Base-by-base conservation (phyloP, 2,888 invertebrate species). In the Pyrocoelia pectoralis region DNA sequence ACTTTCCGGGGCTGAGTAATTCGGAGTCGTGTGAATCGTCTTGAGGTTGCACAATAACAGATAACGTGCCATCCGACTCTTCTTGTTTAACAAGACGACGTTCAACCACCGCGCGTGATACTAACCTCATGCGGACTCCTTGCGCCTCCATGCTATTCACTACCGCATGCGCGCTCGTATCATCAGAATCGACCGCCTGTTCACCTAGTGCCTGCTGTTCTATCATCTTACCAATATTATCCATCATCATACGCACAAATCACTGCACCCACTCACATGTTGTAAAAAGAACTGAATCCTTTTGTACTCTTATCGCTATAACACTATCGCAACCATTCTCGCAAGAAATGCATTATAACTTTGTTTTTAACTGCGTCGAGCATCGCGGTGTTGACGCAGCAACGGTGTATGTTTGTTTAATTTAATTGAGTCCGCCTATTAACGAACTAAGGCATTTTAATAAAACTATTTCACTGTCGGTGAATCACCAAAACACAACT, bases 1-100 rank as follows among this genome's bases (percentile, higher is more conserved):
- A 77, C 71, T 86, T 85, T 48, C 83, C 83, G 17, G 86, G 86
- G 78, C 87, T 87, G 24, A 87, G 81, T 46, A 87, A 78, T 69
- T 86, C 86, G 54, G 86, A 85, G 71, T 87, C 86, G 61, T 84
- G 83, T 24, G 86, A 85, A 70, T 87, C 87, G 71, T 86, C 84
- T 64, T 85, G 86, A 17, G 84, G 82, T 71, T 86, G 85, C 52
- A 86, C 86, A 69, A 86, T 86, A 54, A 86, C 86, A 48, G 86
- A 85, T 15, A 86, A 77, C 14, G 81, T 75, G 72, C 84, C 85
- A 70, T 83, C 82, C 70, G 76, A 75, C 70, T 81, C 81, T 73
- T 81, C 82, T 75, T 81, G 80, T 73, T 81, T 81, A 65, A 80
- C 80, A 72, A 79, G 77, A 73, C 81, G 79, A 65, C 81, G 75